Conservation (phyloP, 2,113 vertebrate genomes). For the Takifugu bimaculatus region DNA sequence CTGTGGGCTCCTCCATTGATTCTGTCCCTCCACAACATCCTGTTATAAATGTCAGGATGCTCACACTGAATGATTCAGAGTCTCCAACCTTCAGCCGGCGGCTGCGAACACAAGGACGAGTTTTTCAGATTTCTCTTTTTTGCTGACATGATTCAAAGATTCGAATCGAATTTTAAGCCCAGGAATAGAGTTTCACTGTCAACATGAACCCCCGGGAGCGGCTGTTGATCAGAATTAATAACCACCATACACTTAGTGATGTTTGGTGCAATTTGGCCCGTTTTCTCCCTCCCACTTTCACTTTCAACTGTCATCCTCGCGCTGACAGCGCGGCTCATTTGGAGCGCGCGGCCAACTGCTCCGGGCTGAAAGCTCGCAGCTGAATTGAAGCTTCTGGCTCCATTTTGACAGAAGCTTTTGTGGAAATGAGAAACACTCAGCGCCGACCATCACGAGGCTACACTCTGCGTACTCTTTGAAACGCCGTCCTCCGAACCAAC, state of each 20-base stretch:
- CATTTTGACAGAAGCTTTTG: slow-evolving; percentile 31
- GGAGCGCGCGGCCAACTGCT: slow-evolving; percentile 8
- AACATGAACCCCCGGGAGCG: neutral
- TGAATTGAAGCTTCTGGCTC: slow-evolving; percentile 49
- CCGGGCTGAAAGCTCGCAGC: slow-evolving; percentile 29
- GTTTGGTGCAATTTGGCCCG: neutral
- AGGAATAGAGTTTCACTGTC: slow-evolving; percentile 3
- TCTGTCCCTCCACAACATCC: slow-evolving; percentile 27
- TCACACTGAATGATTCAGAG: slow-evolving; percentile 20
- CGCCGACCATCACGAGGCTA: slow-evolving; percentile 50
- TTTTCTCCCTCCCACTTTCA: neutral
- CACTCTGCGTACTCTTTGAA: slow-evolving; percentile 37
- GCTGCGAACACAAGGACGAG: too few species aligned
- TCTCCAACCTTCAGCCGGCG: slow-evolving; percentile 11
- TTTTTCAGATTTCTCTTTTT: too few species aligned
- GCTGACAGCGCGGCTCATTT: slow-evolving; percentile 33
- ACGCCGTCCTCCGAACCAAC: slow-evolving; percentile 27
- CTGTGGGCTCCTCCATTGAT: slow-evolving; percentile 21
- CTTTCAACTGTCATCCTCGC: slow-evolving; percentile 20
- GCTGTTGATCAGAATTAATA: slow-evolving; percentile 5
- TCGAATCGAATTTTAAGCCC: too few species aligned
- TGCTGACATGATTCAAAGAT: too few species aligned
- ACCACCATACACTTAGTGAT: neutral
- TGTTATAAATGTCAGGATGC: slow-evolving; percentile 47
- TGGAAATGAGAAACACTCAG: slow-evolving; percentile 41